phyloP scores from a whole-genome alignment of 2,113 vertebrate genomes.

The Dinomys branickii region DNA sequence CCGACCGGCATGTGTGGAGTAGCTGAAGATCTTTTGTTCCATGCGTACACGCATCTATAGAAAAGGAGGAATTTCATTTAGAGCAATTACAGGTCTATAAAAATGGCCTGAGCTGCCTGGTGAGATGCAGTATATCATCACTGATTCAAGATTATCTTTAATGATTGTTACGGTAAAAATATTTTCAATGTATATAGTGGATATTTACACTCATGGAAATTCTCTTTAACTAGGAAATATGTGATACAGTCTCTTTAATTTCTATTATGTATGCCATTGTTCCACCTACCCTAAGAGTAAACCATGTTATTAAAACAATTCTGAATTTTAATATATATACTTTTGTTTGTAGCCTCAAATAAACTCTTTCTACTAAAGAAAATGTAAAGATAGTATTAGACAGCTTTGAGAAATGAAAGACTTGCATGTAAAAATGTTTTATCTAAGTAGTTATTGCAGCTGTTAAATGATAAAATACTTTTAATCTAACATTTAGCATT shows the following conservation, averaged over 20 bases:
- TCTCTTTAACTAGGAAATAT: not conserved
- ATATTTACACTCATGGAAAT: not conserved
- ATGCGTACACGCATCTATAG: not conserved
- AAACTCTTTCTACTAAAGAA: not conserved
- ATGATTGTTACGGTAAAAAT: not conserved
- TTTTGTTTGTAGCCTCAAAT: not conserved
- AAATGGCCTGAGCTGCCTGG: not conserved
- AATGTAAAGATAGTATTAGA: not conserved
- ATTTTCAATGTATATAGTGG: not conserved
- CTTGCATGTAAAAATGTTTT: not conserved
- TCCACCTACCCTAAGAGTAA: not conserved
- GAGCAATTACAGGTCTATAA: conserved; percentile 27
- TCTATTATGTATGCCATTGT: not conserved
- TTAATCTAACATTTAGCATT: conserved; percentile 64
- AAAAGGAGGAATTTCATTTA: not conserved
- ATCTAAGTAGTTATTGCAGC: not conserved
- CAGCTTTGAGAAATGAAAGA: not conserved
- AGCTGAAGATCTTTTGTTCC: not conserved
- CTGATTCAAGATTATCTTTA: not conserved
- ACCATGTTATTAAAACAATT: not conserved
- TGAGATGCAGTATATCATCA: not conserved
- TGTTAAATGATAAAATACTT: conserved; percentile 58
- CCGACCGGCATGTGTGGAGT: not conserved
- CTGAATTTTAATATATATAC: not conserved
- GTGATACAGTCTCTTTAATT: not conserved